A percentile compares a stretch with the other conserved stretches of the same genome.
Conservation (phyloP, 2,113 vertebrate species). For the Ochotona princeps region DNA sequence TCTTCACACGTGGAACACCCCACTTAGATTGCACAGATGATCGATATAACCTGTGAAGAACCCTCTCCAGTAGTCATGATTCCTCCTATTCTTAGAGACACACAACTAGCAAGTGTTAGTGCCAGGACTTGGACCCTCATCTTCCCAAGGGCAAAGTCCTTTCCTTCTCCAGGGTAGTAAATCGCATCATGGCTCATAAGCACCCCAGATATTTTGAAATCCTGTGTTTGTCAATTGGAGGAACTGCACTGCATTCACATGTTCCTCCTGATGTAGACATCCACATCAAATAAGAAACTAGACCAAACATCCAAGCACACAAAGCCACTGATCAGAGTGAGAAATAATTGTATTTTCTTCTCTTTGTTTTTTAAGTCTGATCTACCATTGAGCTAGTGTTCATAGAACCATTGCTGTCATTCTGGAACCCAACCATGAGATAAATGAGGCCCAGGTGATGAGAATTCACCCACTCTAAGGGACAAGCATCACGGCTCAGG, state of each 20-base stretch:
- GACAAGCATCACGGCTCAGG: no score
- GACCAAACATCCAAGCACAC: not conserved
- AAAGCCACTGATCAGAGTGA: not conserved
- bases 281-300: not conserved
- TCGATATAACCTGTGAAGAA: not conserved
- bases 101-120: not conserved
- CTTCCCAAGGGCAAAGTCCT: not conserved
- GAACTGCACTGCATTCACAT: not conserved
- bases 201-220: not conserved
- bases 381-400: no score
- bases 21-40: not conserved
- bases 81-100: not conserved
- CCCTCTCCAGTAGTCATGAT: not conserved
- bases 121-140: not conserved
- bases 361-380: not conserved
- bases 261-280: no score
- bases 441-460: not conserved
- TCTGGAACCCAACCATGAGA: not conserved
- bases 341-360: not conserved
- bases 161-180: not conserved
- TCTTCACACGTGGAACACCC: no score
- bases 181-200: not conserved
- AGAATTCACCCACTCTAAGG: not conserved
- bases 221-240: not conserved
- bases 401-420: no score